Evolutionary conservation across 2,797 vertebrate genomes (phyloP).

Genomic region (Falco columbarius): DNA sequence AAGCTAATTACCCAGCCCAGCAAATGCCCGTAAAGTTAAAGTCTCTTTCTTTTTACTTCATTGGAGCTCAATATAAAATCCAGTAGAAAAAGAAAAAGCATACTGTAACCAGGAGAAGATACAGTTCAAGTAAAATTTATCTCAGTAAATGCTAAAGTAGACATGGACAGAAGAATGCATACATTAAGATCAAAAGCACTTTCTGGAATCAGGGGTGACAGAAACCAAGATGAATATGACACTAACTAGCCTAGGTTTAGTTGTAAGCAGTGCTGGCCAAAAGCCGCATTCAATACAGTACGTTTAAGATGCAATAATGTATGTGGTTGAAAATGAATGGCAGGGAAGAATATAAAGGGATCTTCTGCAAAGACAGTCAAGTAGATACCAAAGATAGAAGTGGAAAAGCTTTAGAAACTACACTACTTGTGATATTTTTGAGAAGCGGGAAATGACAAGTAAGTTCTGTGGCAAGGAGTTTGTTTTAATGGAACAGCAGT

Average conservation of each 20-base stretch:
- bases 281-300: conserved; percentile 31
- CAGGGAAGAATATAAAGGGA: conserved; percentile 44
- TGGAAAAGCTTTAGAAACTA: conserved; percentile 50
- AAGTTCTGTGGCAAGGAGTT: conserved; percentile 72
- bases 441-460: conserved; percentile 73
- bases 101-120: background rate
- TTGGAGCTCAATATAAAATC: background rate
- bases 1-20: background rate
- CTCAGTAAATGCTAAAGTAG: conserved; percentile 30
- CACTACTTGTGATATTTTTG: conserved; percentile 52
- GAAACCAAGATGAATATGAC: conserved; percentile 26
- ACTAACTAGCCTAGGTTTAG: background rate
- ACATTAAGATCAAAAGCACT: conserved; percentile 23
- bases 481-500: conserved; percentile 72
- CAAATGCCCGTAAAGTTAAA: background rate
- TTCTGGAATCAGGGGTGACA: conserved; percentile 22
- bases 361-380: conserved; percentile 35
- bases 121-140: background rate
- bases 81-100: background rate
- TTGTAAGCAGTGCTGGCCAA: background rate
- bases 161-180: background rate
- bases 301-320: conserved; percentile 29
- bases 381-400: conserved; percentile 51
- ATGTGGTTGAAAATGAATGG: conserved; percentile 10
- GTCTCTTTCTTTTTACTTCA: background rate